Evolutionary conservation across 2,113 vertebrate genomes (phyloP).

Genomic region (Mastomys coucha): DNA sequence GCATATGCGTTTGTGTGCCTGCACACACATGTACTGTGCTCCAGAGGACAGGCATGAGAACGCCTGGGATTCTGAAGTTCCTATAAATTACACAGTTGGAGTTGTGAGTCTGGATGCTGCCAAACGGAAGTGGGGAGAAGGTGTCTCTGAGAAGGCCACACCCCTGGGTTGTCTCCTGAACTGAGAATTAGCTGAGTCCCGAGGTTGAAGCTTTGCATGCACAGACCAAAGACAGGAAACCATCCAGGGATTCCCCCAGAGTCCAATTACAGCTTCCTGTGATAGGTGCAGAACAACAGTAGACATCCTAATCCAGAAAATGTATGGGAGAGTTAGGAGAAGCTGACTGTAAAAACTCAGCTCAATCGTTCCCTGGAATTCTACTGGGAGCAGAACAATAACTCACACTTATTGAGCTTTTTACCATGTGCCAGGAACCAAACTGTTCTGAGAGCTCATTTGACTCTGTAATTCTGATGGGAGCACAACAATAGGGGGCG

Average conservation of each 20-base stretch:
- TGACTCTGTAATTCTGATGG: slow-evolving; percentile 43
- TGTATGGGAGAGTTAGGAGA: not conserved
- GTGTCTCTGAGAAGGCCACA: not conserved
- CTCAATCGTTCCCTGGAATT: slow-evolving; percentile 10
- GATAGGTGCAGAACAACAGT: not conserved
- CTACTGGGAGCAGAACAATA: slow-evolving; percentile 52
- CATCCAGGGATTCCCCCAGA: not conserved
- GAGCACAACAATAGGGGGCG: not conserved
- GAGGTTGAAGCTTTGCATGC: not conserved
- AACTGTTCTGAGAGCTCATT: slow-evolving; percentile 28
- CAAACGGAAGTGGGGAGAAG: not conserved
- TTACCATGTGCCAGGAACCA: not conserved
- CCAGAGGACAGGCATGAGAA: not conserved
- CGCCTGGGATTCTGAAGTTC: not conserved
- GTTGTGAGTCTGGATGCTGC: not conserved
- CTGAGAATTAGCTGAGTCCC: not conserved
- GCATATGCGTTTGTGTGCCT: fast-evolving
- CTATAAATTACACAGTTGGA: not conserved
- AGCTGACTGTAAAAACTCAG: slow-evolving; percentile 29
- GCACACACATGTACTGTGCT: fast-evolving
- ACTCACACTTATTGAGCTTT: slow-evolving; percentile 29
- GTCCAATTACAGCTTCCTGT: slow-evolving; percentile 13
- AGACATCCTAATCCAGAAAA: slow-evolving; percentile 10
- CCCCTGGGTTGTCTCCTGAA: not conserved
- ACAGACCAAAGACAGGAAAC: not conserved